Evolutionary conservation across 2,797 vertebrate species (phyloP).

Genomic region (Mus minutoides): DNA sequence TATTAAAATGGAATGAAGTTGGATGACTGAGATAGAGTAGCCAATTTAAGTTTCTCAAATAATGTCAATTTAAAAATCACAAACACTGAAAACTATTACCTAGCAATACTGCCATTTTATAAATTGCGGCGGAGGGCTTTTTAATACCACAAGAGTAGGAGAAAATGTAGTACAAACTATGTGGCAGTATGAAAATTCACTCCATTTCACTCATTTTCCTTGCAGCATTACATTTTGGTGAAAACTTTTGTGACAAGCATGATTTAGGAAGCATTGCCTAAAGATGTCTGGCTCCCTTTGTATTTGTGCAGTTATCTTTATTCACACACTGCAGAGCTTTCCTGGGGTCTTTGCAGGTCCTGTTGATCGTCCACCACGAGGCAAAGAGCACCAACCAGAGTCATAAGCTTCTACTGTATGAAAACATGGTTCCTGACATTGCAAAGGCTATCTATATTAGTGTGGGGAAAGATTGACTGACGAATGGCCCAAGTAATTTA

Average conservation of each 20-base stretch:
- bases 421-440: not conserved
- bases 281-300: not conserved
- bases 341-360: not conserved
- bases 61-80: constrained; percentile 49
- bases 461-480: not conserved
- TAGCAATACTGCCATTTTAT: constrained; percentile 37
- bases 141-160: not conserved
- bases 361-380: not conserved
- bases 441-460: not conserved
- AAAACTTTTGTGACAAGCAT: not conserved
- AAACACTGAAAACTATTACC: constrained; percentile 37
- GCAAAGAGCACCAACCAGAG: not conserved
- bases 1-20: constrained; percentile 59
- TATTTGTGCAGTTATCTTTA: not conserved
- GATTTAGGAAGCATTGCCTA: constrained; percentile 23
- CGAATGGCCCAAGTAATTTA: not conserved
- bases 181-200: constrained; percentile 45
- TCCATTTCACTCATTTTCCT: constrained; percentile 28
- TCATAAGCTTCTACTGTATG: not conserved
- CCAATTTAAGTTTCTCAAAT: constrained; percentile 55
- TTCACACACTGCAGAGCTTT: not conserved
- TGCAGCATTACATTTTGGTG: not conserved
- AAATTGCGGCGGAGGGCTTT: constrained; percentile 15
- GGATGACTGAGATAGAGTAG: constrained; percentile 42
- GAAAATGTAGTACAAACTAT: not conserved